Evolutionary conservation across 2,888 invertebrate species (phyloP).

Genomic region (Xanthia togata): DNA sequence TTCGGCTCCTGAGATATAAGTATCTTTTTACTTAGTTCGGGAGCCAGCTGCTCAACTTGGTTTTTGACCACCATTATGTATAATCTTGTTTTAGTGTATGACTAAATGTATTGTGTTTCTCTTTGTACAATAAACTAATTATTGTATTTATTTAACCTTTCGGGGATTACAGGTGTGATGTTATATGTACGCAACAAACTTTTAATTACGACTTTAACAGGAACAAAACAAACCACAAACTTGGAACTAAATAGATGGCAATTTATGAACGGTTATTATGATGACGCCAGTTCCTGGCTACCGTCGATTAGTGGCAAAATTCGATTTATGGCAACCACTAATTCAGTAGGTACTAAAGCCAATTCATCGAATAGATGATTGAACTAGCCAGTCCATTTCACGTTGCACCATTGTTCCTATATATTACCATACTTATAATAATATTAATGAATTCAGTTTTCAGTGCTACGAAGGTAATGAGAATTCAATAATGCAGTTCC

Average conservation of each 20-base stretch:
- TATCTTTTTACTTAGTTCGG: too few species aligned
- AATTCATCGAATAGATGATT: slow-evolving; percentile 55
- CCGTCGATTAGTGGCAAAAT: slow-evolving; percentile 54
- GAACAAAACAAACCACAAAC: slow-evolving; percentile 26
- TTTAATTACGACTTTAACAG: background rate
- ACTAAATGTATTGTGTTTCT: too few species aligned
- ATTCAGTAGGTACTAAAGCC: slow-evolving; percentile 39
- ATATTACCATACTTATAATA: slow-evolving; percentile 24
- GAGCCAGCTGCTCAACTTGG: too few species aligned
- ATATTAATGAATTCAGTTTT: slow-evolving; percentile 27
- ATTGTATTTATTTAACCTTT: too few species aligned
- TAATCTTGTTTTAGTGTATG: too few species aligned
- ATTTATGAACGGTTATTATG: slow-evolving; percentile 50
- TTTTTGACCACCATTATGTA: too few species aligned
- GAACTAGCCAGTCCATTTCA: slow-evolving; percentile 33
- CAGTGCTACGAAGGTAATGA: slow-evolving; percentile 16
- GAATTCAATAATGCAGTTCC: slow-evolving; percentile 35
- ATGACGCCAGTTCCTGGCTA: slow-evolving; percentile 48
- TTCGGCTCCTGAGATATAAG: too few species aligned
- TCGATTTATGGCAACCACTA: slow-evolving; percentile 57
- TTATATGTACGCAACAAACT: background rate
- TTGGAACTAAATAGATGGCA: slow-evolving; percentile 20
- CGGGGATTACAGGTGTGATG: too few species aligned
- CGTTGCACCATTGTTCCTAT: slow-evolving; percentile 11
- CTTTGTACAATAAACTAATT: too few species aligned